phyloP scores from a whole-genome alignment of 2,797 vertebrate species.

The Protonibea diacanthus region DNA sequence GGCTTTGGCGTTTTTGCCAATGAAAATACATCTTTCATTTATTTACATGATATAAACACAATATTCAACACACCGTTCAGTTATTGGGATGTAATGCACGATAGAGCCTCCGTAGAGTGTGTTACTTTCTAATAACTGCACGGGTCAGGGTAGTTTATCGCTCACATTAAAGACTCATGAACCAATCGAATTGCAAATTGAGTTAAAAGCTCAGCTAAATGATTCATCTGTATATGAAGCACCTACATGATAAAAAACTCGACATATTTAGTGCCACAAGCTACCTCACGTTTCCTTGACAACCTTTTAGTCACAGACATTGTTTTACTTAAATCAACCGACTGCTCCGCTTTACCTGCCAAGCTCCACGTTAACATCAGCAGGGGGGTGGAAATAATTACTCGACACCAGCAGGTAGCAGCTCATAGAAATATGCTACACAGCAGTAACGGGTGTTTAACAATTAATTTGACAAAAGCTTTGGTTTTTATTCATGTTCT shows the following conservation, averaged over 20 bases:
- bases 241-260: background rate
- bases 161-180: no score
- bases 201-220: background rate
- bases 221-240: background rate
- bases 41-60: no score
- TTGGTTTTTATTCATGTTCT: background rate
- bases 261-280: background rate
- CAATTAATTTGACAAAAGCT: constrained; percentile 27
- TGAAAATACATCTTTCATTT: no score
- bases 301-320: constrained; percentile 4
- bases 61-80: no score
- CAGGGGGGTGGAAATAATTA: constrained; percentile 40
- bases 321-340: constrained; percentile 5
- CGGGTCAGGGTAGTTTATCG: no score
- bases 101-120: no score
- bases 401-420: constrained; percentile 16
- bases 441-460: constrained; percentile 26
- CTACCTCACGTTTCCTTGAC: background rate
- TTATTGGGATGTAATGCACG: no score
- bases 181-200: no score
- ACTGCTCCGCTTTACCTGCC: background rate
- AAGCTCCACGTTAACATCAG: constrained; percentile 22
- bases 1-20: no score
- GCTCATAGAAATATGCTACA: constrained; percentile 25
- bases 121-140: no score